Evolutionary conservation across 53 echinoderm and acorn worm species (phyloP), one percentile per base, ranked within the genome.

Genomic region (Echinometra lucunter): DNA sequence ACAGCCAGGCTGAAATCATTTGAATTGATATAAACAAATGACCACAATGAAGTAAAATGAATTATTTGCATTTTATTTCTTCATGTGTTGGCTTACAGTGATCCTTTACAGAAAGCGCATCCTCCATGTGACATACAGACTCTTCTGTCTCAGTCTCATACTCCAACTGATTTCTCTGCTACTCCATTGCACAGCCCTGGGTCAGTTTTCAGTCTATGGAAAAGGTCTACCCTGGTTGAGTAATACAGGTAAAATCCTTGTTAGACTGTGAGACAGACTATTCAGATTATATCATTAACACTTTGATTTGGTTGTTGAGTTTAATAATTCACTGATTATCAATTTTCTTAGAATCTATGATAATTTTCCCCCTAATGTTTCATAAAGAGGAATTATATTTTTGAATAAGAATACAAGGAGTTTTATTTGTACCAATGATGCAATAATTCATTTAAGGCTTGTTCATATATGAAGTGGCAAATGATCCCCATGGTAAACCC

Each of bases 71-170:
- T 0, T 1, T 1, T 67, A 8, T 28, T 67, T 7, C 30, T 67
- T 67, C 21, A 6, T 67, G 6, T 30, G 0, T 47, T 83, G 27
- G n/a, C n/a, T 83, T n/a, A 12, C 49, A 83, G 83, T 83, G 15
- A 83, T 49, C 2, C 83, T 83, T 27, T 83, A 18, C 83, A 83
- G 83, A 16, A 83, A 83, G 49, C 83, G 47, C 45, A n/a, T 47
- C 2, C 83, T 83, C 49, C 83, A 83, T 83, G 83, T 83, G 83
- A 83, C 83, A n/a, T 83, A 83, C 83, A 47, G 83, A 49, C 83
- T 83, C 10, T 83, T 83, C 83, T 83, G 47, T 45, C 83, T 83
- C n/a, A 83, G 83, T 83, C 83, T 83, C 8, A 47, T 25, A 40
- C 83, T 83, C 28, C 83, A 83, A n/a, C 83, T 83, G 83, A 23